Evolutionary conservation across 1,140 invertebrate genomes (phyloP), one percentile per base, ranked within the genome.

Genomic region (Drosophila eugracilis): DNA sequence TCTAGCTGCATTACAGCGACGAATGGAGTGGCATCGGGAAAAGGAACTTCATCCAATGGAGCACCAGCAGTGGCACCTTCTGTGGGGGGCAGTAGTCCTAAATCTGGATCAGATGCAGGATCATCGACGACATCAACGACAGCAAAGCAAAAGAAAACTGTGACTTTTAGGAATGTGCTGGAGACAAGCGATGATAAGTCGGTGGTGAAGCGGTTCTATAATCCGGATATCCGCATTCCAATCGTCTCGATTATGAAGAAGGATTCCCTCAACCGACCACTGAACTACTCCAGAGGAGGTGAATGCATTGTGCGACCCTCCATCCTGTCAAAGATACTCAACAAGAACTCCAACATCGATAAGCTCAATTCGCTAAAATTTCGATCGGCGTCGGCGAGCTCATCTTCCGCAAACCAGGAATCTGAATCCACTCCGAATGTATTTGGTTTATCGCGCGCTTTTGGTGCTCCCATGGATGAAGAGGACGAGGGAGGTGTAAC

Each of bases 381-480:
- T 71, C 85, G 90, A 26, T 90, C 91, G 24, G 66, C 36, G 17
- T 5, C 52, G 22, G 26, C 71, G 15, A 63, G 12, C 14, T 60
- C 59, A 21, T 12, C 36, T 7, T 26, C 54, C 4, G 26, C 22
- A 4, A 32, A 15, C 5, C 57, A 19, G 34, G 26, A 69, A 34
- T 47, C 42, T 1, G 26, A 41, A 12, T 36, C 70, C 5, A 15
- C 70, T 1, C 37, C 62, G 1, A 85, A 54, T 41, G 60, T 91
- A 91, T 94, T 90, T 92, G 94, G 79, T 92, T 93, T 76, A 86
- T 93, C 76, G 88, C 93, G 78, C 92, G 94, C 89, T 86, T 94
- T 88, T 93, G 94, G 89, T 91, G 94, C 55, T 88, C 94, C 80
- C 10, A 42, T 77, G 44, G 81, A 83, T 7, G 78, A 84, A 30